These are phyloP conservation scores for Pogoniulus pusillus DNA, from an alignment of 2,797 vertebrate genomes.

Conservation along the genomic window DNA sequence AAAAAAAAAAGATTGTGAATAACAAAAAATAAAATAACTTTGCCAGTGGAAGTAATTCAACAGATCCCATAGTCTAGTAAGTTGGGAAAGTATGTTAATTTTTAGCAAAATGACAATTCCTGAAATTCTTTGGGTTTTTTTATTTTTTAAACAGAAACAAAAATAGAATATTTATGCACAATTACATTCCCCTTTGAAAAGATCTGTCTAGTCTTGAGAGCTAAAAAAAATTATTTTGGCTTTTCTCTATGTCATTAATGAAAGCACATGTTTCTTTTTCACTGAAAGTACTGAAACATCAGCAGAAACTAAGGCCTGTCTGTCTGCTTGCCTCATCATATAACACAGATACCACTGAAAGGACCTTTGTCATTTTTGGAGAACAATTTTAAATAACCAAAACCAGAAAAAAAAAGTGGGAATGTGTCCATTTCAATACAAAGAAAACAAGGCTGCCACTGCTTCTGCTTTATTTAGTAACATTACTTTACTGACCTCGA, in stretches of 20 bases:
- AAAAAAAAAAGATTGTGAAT: background rate
- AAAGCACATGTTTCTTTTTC: background rate
- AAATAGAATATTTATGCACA: background rate
- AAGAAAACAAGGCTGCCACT: background rate
- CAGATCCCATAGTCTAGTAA: background rate
- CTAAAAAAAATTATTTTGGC: background rate
- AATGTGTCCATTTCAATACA: background rate
- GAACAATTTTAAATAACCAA: background rate
- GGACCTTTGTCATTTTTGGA: background rate
- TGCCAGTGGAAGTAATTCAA: background rate
- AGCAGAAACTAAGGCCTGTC: background rate
- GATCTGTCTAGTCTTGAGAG: background rate
- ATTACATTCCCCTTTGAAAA: background rate
- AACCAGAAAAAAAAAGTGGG: background rate
- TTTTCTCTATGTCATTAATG: background rate
- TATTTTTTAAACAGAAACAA: background rate
- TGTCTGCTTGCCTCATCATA: background rate
- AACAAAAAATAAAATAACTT: background rate
- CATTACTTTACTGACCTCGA: background rate
- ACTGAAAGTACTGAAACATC: background rate
- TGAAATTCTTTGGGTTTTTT: background rate
- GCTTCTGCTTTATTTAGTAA: background rate
- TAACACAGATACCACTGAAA: background rate
- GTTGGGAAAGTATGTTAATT: background rate
- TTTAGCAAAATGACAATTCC: rapidly evolving